Evolutionary conservation across 2,888 invertebrate genomes (phyloP).

Genomic region (Pegoplata infirma): DNA sequence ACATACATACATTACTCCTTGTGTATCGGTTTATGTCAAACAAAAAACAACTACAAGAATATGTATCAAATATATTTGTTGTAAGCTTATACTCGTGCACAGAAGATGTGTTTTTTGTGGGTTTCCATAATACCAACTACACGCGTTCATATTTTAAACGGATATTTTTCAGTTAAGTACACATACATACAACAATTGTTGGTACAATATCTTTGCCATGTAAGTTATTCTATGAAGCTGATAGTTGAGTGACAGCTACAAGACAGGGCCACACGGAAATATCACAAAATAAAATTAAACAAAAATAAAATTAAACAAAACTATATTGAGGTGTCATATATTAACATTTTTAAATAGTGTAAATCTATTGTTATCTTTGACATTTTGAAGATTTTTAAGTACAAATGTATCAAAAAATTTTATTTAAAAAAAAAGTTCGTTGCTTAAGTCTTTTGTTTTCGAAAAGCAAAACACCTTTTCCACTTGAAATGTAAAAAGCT

Average conservation of each 20-base stretch:
- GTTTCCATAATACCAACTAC: not conserved
- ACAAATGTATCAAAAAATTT: too few species aligned
- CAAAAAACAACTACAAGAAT: not conserved
- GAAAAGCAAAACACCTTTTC: too few species aligned
- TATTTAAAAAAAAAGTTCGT: not conserved
- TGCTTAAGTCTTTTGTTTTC: not conserved
- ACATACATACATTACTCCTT: not conserved
- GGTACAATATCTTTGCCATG: too few species aligned
- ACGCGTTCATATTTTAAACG: not conserved
- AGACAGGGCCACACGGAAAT: slow-evolving; percentile 43
- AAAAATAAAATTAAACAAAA: too few species aligned
- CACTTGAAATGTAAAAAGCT: too few species aligned
- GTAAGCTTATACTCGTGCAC: not conserved
- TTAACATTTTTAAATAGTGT: not conserved
- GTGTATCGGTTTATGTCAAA: not conserved
- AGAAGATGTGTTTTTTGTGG: not conserved
- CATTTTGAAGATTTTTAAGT: not conserved
- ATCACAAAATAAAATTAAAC: slow-evolving; percentile 6
- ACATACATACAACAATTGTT: not conserved
- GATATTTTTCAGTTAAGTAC: not conserved
- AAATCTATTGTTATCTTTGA: not conserved
- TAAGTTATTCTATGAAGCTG: slow-evolving; percentile 18
- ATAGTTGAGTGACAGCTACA: slow-evolving; percentile 49
- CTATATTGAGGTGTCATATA: too few species aligned
- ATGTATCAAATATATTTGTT: too few species aligned